Evolutionary conservation across 1,140 invertebrate genomes (phyloP), one percentile per base, ranked within the genome.

Genomic region (Rhopalosiphum maidis): DNA sequence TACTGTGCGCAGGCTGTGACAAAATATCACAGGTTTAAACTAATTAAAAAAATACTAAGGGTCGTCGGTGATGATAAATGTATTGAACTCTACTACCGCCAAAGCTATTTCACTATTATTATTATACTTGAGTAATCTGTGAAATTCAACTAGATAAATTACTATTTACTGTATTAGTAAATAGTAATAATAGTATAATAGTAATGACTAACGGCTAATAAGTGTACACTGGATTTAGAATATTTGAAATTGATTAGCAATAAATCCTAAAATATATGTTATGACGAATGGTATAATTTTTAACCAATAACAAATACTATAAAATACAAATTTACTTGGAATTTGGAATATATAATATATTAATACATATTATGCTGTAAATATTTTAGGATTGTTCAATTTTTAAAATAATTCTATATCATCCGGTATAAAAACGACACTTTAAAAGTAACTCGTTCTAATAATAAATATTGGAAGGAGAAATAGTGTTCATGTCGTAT

Each of bases 11-110:
- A 41, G 11, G 55, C 89, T 90, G 89, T 30, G 55, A 90, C 37
- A 90, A 68, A 68, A 90, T 55, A 90, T 55, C 23, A n/a, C 51
- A 68, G 55, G 54, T 68, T 60, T 68, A 9, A 43, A 41, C 9
- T 68, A 90, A 60, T 68, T 68, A 90, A 68, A 90, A 60, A 60
- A 68, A 90, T 35, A 60, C 35, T 30, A 30, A 35, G 87, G 48
- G 46, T 90, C 23, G 68, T 68, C 9, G 21, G 9, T 68, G 55
- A 51, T 51, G 48, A 60, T 55, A 41, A 89, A 41, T 91, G 60
- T 37, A 82, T 91, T 35, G 35, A 37, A 90, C 51, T 55, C 23
- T 90, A 60, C 7, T 6, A 77, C n/a, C 6, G 60, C 4, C 3
- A 77, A 21, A 77, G 30, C n/a, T 77, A 77, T 77, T 77, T n/a